Conservation (phyloP, 2,797 vertebrate species). For the Halcyon smyrnensis region DNA sequence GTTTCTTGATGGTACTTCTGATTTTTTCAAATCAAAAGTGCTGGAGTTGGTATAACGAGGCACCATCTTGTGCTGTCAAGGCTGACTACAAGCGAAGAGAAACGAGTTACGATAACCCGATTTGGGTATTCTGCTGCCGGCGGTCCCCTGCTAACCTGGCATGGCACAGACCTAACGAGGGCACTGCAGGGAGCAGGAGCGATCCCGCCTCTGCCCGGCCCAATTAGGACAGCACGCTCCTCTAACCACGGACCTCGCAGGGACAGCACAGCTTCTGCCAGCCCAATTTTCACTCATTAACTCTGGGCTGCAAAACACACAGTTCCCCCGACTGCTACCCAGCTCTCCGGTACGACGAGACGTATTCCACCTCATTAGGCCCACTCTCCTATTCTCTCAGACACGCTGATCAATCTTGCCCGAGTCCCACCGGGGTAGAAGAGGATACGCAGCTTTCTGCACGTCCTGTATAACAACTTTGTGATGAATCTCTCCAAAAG, state of each 20-base stretch:
- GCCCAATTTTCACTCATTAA: slow-evolving; percentile 64
- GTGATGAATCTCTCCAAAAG: slow-evolving; percentile 33
- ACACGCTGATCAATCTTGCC: slow-evolving; percentile 47
- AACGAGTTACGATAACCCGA: neutral
- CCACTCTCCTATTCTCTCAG: slow-evolving; percentile 57
- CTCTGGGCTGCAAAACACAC: slow-evolving; percentile 18
- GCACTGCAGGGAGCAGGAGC: neutral
- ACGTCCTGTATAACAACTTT: slow-evolving; percentile 13
- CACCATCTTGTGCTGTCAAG: neutral
- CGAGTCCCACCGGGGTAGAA: neutral
- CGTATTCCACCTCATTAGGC: slow-evolving; percentile 49
- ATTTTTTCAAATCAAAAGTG: neutral
- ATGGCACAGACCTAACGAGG: neutral
- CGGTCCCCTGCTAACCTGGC: neutral
- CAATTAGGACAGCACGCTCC: slow-evolving; percentile 56
- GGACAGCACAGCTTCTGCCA: slow-evolving; percentile 35
- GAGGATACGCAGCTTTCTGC: neutral
- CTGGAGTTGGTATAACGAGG: neutral
- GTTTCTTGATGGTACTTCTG: neutral
- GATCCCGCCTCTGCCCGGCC: slow-evolving; percentile 3
- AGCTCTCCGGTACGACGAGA: neutral
- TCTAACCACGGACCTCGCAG: neutral
- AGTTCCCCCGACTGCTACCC: slow-evolving; percentile 5
- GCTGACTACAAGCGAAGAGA: neutral
- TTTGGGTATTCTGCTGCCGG: neutral